A percentile compares a stretch with the other conserved stretches of the same genome.
phyloP scores from a whole-genome alignment of 2,888 invertebrate species.

The Adela reaumurella region DNA sequence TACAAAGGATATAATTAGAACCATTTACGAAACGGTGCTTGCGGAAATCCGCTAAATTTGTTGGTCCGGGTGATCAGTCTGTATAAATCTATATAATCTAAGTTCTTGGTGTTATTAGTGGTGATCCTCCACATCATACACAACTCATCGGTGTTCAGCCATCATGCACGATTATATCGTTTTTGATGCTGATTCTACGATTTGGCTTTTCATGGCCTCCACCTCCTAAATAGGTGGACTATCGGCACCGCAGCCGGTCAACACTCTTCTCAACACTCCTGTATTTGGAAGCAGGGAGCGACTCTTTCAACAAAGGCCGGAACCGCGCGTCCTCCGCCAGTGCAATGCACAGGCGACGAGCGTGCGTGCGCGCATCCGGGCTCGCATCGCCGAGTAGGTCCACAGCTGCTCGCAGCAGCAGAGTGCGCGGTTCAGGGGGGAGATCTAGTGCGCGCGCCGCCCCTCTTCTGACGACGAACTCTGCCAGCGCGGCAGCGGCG shows the following conservation, averaged over 20 bases:
- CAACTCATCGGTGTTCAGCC: too few species aligned
- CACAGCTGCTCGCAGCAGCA: conserved; percentile 75
- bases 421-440: conserved; percentile 73
- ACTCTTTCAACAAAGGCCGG: conserved; percentile 70
- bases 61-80: too few species aligned
- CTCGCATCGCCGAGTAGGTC: conserved; percentile 83
- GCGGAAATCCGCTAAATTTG: too few species aligned
- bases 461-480: conserved; percentile 70
- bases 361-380: conserved; percentile 78
- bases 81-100: too few species aligned
- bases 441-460: conserved; percentile 68
- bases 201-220: too few species aligned
- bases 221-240: too few species aligned
- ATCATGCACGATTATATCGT: too few species aligned
- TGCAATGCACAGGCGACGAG: conserved; percentile 71
- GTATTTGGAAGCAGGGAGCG: conserved; percentile 73
- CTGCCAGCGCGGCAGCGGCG: conserved; percentile 72
- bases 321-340: conserved; percentile 74
- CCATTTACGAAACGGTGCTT: too few species aligned
- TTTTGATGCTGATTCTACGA: too few species aligned
- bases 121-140: too few species aligned
- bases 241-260: conserved; percentile 46
- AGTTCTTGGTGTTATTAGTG: too few species aligned
- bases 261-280: conserved; percentile 83
- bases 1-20: too few species aligned